Evolutionary conservation across 2,888 invertebrate genomes (phyloP).

Genomic region (Epistrophe grossulariae): DNA sequence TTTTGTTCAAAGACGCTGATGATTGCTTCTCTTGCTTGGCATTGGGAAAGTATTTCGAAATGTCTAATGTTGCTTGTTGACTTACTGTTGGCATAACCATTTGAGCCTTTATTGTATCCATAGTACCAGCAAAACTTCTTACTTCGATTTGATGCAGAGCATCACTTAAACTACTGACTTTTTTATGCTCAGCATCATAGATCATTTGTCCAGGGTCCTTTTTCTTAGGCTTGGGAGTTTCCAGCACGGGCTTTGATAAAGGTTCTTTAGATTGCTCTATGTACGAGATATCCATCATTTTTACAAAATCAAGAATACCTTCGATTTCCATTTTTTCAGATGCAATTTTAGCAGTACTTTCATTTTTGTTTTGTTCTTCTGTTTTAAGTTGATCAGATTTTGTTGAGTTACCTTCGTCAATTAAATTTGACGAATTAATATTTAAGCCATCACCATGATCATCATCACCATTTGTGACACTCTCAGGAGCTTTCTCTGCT

Average conservation of each 20-base stretch:
- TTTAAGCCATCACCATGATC: conserved; percentile 60
- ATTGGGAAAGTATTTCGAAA: conserved; percentile 83
- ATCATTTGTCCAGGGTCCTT: conserved; percentile 80
- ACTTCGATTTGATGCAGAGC: conserved; percentile 83
- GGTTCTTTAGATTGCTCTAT: conserved; percentile 58
- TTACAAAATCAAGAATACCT: conserved; percentile 79
- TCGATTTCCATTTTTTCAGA: conserved; percentile 80
- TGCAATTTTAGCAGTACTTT: conserved; percentile 24
- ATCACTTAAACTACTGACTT: conserved; percentile 78
- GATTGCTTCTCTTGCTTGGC: conserved; percentile 81
- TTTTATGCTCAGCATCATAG: conserved; percentile 79
- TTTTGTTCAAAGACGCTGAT: conserved; percentile 80
- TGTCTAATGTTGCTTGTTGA: conserved; percentile 80
- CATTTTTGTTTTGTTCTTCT: conserved; percentile 12
- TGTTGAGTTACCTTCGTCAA: not conserved
- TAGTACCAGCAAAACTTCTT: conserved; percentile 82
- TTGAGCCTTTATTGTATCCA: conserved; percentile 82
- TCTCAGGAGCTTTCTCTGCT: not conserved
- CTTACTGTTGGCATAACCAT: conserved; percentile 81
- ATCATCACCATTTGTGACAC: conserved; percentile 50
- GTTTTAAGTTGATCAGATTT: not conserved
- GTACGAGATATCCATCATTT: conserved; percentile 78
- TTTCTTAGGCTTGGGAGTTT: conserved; percentile 53
- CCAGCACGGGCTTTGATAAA: conserved; percentile 10
- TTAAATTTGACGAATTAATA: not conserved